Conservation (phyloP, 2,888 invertebrate genomes). For the Aleiodes alternator region DNA sequence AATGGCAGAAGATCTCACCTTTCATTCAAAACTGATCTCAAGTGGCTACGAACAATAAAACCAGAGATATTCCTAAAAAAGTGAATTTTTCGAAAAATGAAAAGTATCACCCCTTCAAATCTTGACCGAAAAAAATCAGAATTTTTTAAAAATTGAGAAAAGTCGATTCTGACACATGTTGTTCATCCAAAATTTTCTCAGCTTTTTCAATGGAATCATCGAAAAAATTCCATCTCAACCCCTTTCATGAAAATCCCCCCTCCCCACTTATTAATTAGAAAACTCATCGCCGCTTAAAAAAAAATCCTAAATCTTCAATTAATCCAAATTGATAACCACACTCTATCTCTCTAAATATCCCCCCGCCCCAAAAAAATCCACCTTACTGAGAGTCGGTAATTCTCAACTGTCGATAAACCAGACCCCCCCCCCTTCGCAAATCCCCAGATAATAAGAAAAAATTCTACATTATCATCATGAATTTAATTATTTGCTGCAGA, state of each 20-base stretch:
- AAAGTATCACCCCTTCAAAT: background rate
- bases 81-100: background rate
- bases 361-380: no score
- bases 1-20: no score
- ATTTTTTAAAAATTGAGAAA: background rate
- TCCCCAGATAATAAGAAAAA: background rate
- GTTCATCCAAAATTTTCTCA: background rate
- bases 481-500: background rate
- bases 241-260: background rate
- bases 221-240: background rate
- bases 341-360: no score
- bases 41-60: no score
- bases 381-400: background rate
- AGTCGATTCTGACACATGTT: background rate
- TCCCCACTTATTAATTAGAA: no score
- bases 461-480: background rate
- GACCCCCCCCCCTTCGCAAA: background rate
- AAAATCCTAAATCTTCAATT: no score
- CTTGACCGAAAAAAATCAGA: background rate
- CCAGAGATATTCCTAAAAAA: background rate
- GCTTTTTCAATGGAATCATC: background rate
- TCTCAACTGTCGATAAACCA: conserved; percentile 24
- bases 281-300: no score
- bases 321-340: no score
- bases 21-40: no score